A percentile compares a stretch with the other conserved stretches of the same genome.
These are phyloP conservation scores for Cryptomyrus ogoouensis DNA, from an alignment of 2,113 vertebrate genomes.

Conservation along the genomic window DNA sequence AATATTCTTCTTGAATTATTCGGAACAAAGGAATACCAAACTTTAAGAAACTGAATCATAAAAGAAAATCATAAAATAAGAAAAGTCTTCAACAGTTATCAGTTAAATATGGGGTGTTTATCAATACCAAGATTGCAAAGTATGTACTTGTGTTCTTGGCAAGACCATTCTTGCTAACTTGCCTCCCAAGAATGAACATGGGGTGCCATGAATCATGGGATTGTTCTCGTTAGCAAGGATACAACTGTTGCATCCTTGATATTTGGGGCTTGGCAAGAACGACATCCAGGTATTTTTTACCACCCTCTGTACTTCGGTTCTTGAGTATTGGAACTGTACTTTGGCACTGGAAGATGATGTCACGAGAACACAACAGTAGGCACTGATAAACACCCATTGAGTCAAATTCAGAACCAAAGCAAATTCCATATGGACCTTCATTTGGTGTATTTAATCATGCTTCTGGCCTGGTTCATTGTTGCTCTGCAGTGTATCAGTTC, in stretches of 20 bases:
- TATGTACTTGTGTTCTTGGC: background rate
- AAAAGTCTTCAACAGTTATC: background rate
- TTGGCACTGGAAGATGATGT: background rate
- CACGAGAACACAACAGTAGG: background rate
- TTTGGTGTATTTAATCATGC: background rate
- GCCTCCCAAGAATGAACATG: background rate
- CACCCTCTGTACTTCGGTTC: background rate
- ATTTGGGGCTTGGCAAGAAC: background rate
- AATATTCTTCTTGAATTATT: background rate
- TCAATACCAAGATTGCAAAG: background rate
- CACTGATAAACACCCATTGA: background rate
- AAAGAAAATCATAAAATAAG: background rate
- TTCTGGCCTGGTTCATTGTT: background rate
- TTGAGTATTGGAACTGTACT: background rate
- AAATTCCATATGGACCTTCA: background rate
- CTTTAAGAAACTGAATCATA: background rate
- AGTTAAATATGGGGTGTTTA: background rate
- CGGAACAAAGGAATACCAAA: background rate
- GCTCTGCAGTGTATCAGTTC: background rate
- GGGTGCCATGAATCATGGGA: too few species aligned
- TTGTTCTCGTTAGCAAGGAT: too few species aligned
- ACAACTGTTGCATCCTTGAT: background rate
- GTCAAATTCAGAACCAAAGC: background rate
- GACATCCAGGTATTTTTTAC: background rate
- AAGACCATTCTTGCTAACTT: background rate